phyloP scores from a whole-genome alignment of 2,797 vertebrate genomes.

The Tenualosa thibaudeaui region DNA sequence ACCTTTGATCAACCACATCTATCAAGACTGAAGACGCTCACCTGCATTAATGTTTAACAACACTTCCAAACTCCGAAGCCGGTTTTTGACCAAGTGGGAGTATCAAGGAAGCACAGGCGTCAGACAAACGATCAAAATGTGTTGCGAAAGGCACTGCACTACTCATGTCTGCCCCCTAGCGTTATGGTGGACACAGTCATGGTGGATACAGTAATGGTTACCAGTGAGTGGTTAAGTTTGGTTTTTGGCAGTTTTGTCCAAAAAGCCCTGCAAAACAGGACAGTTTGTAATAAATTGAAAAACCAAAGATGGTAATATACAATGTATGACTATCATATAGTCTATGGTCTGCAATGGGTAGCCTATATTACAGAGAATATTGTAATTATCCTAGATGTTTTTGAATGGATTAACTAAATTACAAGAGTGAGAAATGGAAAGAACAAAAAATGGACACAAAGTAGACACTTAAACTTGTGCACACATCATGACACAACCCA shows the following conservation, averaged over 20 bases:
- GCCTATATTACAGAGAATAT: too few relatives aligned
- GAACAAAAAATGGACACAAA: too few relatives aligned
- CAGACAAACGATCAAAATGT: neutral
- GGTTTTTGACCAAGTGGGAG: neutral
- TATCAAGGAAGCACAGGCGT: constrained; percentile 4
- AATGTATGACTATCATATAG: too few relatives aligned
- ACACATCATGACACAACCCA: neutral
- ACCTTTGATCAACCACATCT: neutral
- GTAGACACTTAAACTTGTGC: too few relatives aligned
- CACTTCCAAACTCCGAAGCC: constrained; percentile 16
- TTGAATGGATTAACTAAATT: too few relatives aligned
- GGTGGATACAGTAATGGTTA: too few relatives aligned
- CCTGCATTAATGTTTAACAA: constrained; percentile 63
- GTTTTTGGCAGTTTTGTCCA: too few relatives aligned
- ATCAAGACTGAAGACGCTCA: constrained; percentile 40
- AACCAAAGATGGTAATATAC: too few relatives aligned
- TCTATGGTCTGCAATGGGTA: too few relatives aligned
- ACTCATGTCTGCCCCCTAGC: neutral
- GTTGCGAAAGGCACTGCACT: neutral
- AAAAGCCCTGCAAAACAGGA: neutral
- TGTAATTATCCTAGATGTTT: too few relatives aligned
- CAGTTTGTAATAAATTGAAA: neutral
- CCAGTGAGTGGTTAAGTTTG: too few relatives aligned
- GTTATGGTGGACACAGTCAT: neutral
- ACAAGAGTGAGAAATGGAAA: too few relatives aligned